Evolutionary conservation across 2,888 invertebrate species (phyloP).

Genomic region (Agapetus fuscipes): DNA sequence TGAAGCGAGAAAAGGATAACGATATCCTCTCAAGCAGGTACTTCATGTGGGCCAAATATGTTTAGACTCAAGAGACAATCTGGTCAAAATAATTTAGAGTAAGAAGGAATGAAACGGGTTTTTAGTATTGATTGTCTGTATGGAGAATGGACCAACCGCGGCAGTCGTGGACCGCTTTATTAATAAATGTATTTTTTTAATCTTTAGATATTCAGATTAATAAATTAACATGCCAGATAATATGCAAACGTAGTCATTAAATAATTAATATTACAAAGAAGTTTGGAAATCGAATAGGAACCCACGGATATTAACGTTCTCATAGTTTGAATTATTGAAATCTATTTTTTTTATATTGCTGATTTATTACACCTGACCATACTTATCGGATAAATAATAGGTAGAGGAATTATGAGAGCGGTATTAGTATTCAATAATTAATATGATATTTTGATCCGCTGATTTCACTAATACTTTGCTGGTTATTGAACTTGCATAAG

Average conservation of each 20-base stretch:
- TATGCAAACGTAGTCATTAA: not conserved
- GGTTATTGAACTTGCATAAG: too few species aligned
- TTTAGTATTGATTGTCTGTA: too few species aligned
- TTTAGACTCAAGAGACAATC: conserved; percentile 10
- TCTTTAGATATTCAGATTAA: not conserved
- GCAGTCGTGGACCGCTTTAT: not conserved
- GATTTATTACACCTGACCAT: too few species aligned
- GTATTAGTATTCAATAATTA: too few species aligned
- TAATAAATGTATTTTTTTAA: not conserved
- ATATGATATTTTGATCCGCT: too few species aligned
- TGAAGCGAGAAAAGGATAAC: not conserved
- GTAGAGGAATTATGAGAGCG: too few species aligned
- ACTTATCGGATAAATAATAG: too few species aligned
- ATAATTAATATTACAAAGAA: not conserved
- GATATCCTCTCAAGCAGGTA: too few species aligned
- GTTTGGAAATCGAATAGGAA: not conserved
- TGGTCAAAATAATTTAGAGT: conserved; percentile 16
- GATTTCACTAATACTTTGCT: too few species aligned
- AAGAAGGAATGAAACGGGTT: conserved; percentile 2
- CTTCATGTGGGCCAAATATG: too few species aligned
- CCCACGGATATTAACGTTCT: too few species aligned
- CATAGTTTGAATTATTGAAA: not conserved
- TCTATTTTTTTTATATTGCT: too few species aligned
- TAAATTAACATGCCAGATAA: not conserved
- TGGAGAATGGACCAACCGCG: not conserved